Evolutionary conservation across 2,797 vertebrate genomes (phyloP).

Genomic region (Chelmon rostratus): DNA sequence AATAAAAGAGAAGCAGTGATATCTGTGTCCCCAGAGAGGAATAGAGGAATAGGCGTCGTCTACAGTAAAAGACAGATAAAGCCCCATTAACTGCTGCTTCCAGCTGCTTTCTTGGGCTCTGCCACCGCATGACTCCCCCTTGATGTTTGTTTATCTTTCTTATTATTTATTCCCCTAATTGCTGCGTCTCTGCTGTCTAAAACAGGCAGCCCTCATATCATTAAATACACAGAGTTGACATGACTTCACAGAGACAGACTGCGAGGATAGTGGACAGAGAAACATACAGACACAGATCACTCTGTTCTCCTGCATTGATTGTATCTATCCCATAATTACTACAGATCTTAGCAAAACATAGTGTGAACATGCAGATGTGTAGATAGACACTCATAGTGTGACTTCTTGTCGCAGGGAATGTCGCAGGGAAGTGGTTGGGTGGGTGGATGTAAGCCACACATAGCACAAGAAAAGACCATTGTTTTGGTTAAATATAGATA

Average conservation of each 20-base stretch:
- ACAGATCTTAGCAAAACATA: constrained; percentile 11
- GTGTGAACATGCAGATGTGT: background rate
- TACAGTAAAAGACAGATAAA: constrained; percentile 81
- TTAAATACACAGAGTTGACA: constrained; percentile 61
- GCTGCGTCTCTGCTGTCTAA: constrained; percentile 73
- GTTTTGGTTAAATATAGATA: background rate
- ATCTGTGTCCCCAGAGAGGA: constrained; percentile 64
- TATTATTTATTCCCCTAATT: constrained; percentile 85
- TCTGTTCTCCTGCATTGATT: background rate
- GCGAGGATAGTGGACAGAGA: constrained; percentile 34
- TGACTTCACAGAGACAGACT: constrained; percentile 56
- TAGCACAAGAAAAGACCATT: background rate
- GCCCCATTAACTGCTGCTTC: constrained; percentile 84
- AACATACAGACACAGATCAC: constrained; percentile 12
- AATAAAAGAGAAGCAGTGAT: constrained; percentile 64
- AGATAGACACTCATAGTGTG: background rate
- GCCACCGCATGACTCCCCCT: constrained; percentile 82
- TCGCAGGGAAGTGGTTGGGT: background rate
- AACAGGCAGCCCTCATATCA: constrained; percentile 65
- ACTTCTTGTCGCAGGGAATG: background rate
- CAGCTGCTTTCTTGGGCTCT: constrained; percentile 82
- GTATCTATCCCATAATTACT: constrained; percentile 9
- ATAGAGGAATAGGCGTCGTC: constrained; percentile 65
- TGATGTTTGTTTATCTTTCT: constrained; percentile 87
- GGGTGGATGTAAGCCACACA: background rate